Evolutionary conservation across 2,888 invertebrate species (phyloP).

Genomic region (Archips crataeganus): DNA sequence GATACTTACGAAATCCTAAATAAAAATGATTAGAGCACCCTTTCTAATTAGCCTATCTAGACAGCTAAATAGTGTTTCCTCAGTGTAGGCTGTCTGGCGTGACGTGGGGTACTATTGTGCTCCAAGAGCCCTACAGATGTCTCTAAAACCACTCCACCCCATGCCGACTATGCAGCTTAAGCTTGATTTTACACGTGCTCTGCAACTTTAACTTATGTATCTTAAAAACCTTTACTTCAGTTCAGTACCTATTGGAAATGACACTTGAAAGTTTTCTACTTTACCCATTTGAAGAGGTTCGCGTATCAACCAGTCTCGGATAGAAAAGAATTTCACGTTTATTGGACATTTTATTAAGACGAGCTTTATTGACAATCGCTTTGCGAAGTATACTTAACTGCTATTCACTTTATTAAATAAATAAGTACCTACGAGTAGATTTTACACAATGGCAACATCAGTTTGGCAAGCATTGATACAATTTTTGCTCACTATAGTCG

Average conservation of each 20-base stretch:
- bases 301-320: neutral
- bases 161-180: constrained; percentile 48
- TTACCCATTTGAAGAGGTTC: neutral
- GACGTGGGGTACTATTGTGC: constrained; percentile 49
- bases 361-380: neutral
- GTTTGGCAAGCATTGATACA: neutral
- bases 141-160: constrained; percentile 54
- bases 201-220: constrained; percentile 3
- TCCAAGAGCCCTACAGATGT: constrained; percentile 58
- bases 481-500: neutral
- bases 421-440: too few relatives aligned
- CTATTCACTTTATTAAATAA: neutral
- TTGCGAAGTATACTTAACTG: neutral
- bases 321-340: neutral
- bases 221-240: neutral
- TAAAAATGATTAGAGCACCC: neutral
- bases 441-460: neutral
- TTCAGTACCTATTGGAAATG: neutral
- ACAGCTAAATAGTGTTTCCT: constrained; percentile 25
- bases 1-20: too few relatives aligned
- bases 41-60: constrained; percentile 38
- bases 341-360: neutral
- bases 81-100: constrained; percentile 32
- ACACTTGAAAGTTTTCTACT: neutral
- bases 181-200: constrained; percentile 35